Conservation (phyloP, 2,888 invertebrate species). For the Chymomyza amoena region DNA sequence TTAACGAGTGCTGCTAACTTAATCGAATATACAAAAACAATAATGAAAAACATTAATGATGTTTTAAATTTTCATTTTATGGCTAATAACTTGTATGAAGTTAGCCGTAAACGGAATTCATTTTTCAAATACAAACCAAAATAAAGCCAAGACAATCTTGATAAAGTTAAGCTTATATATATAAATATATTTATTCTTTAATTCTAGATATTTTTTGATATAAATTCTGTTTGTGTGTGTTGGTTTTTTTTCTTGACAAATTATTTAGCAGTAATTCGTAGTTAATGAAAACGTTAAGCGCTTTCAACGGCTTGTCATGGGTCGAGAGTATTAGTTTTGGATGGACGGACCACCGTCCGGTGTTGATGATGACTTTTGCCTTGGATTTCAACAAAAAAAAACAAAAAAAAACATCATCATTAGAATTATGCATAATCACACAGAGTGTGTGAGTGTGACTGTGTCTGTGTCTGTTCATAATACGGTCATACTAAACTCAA, state of each 20-base stretch:
- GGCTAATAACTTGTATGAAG: slow-evolving; percentile 60
- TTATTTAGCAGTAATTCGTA: slow-evolving; percentile 21
- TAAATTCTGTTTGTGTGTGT: background rate
- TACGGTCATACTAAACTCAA: slow-evolving; percentile 4
- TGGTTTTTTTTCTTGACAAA: slow-evolving; percentile 29
- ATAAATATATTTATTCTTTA: background rate
- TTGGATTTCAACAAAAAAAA: slow-evolving; percentile 20
- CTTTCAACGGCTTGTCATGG: slow-evolving; percentile 57
- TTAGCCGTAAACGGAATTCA: slow-evolving; percentile 51
- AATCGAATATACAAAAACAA: background rate
- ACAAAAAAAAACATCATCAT: background rate
- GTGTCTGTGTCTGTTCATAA: background rate
- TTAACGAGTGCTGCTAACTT: background rate
- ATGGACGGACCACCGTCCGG: background rate
- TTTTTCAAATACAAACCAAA: slow-evolving; percentile 18
- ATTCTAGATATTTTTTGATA: slow-evolving; percentile 13
- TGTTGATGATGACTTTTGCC: slow-evolving; percentile 37
- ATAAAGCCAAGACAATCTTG: background rate
- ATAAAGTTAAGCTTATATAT: background rate
- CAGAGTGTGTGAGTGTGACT: background rate
- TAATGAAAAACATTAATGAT: slow-evolving; percentile 48
- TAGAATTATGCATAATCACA: background rate
- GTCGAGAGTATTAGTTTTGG: background rate
- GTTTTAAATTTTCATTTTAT: slow-evolving; percentile 54
- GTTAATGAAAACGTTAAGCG: slow-evolving; percentile 64